Conservation (phyloP, 2,888 invertebrate species). For the Corythucha ciliata region DNA sequence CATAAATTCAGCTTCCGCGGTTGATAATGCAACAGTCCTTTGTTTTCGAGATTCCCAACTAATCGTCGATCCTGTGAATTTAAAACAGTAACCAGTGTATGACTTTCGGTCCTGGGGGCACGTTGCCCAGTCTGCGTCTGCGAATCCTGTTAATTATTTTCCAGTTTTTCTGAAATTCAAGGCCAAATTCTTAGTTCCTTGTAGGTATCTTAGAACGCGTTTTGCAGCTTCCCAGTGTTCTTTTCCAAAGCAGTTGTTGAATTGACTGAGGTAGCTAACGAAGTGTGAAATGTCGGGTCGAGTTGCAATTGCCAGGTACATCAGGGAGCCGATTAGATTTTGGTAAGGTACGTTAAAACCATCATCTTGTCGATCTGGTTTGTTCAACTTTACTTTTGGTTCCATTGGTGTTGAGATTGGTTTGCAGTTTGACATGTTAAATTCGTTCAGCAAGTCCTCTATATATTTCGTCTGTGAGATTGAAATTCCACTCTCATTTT, state of each 20-base stretch:
- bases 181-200: slow-evolving; percentile 24
- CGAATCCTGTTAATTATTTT: not conserved
- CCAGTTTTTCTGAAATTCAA: slow-evolving; percentile 1
- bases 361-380: slow-evolving; percentile 9
- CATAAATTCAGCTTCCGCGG: not conserved
- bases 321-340: slow-evolving; percentile 10
- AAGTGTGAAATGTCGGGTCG: slow-evolving; percentile 21
- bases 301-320: slow-evolving; percentile 20
- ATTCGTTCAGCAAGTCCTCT: slow-evolving; percentile 18
- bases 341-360: slow-evolving; percentile 2
- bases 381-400: slow-evolving; percentile 14
- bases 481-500: slow-evolving; percentile 4
- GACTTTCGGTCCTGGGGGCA: not conserved
- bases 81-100: not conserved
- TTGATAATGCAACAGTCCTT: slow-evolving; percentile 2
- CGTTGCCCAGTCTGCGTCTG: slow-evolving; percentile 18
- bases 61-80: not conserved
- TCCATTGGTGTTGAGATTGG: slow-evolving; percentile 19
- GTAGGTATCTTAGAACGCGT: slow-evolving; percentile 27
- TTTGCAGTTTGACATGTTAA: slow-evolving; percentile 20
- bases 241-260: slow-evolving; percentile 1
- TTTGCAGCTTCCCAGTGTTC: slow-evolving; percentile 29
- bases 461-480: slow-evolving; percentile 19
- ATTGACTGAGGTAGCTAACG: slow-evolving; percentile 18
- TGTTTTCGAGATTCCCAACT: slow-evolving; percentile 6